These are phyloP conservation scores for Melanotaenia parkinsoni DNA, from an alignment of 2,797 vertebrate genomes.

Conservation along the genomic window DNA sequence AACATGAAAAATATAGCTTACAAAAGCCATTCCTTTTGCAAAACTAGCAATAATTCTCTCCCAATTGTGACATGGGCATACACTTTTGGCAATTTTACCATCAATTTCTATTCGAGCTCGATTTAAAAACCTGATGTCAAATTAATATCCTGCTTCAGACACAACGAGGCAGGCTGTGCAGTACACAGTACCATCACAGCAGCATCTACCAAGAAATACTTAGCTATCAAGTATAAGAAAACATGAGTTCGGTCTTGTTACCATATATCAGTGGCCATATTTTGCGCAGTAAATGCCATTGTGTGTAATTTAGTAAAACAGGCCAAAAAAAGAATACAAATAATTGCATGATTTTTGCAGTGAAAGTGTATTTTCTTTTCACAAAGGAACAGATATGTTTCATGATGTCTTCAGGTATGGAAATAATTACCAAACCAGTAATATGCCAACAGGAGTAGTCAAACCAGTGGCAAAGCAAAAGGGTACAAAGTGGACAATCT, in stretches of 20 bases:
- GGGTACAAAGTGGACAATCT: constrained; percentile 70
- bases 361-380: constrained; percentile 35
- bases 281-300: constrained; percentile 49
- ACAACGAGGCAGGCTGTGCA: constrained; percentile 58
- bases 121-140: constrained; percentile 55
- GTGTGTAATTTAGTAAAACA: constrained; percentile 39
- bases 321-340: constrained; percentile 39
- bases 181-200: constrained; percentile 80
- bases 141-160: constrained; percentile 38
- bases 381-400: constrained; percentile 41
- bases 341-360: constrained; percentile 36
- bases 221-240: constrained; percentile 37
- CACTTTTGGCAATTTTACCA: constrained; percentile 1
- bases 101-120: constrained; percentile 32
- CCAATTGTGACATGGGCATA: constrained; percentile 16
- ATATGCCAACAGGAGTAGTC: constrained; percentile 40
- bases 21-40: constrained; percentile 30
- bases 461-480: constrained; percentile 55
- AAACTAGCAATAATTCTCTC: constrained; percentile 29
- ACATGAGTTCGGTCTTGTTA: constrained; percentile 25
- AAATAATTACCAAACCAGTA: constrained; percentile 47
- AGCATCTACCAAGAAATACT: constrained; percentile 36
- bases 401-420: constrained; percentile 49
- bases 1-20: constrained; percentile 51
- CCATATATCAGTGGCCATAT: constrained; percentile 42